These are phyloP conservation scores for Bombus pascuorum DNA, from an alignment of 1,140 invertebrate species.

Conservation along the genomic window DNA sequence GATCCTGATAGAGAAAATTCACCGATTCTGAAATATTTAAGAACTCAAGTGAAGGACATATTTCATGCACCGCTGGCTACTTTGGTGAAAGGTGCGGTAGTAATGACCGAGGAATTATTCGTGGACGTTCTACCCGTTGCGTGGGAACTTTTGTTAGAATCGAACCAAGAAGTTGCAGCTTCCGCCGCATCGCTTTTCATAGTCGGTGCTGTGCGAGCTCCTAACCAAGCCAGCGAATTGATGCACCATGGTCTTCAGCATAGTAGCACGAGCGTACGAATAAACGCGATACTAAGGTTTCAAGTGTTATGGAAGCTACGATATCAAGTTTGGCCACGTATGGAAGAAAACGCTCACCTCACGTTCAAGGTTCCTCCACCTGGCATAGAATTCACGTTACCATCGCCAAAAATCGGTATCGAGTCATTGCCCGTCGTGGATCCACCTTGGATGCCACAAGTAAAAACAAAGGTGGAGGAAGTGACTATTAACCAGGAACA, in stretches of 20 bases:
- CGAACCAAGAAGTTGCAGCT: slow-evolving; percentile 89
- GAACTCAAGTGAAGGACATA: slow-evolving; percentile 91
- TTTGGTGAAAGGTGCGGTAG: slow-evolving; percentile 95
- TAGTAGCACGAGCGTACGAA: slow-evolving; percentile 89
- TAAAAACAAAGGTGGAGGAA: slow-evolving; percentile 99
- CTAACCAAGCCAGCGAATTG: slow-evolving; percentile 92
- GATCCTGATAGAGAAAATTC: slow-evolving; percentile 85
- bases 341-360: slow-evolving; percentile 98
- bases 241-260: slow-evolving; percentile 94
- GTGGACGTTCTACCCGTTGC: slow-evolving; percentile 93
- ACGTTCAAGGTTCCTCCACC: slow-evolving; percentile 99
- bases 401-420: slow-evolving; percentile 98
- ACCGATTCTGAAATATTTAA: slow-evolving; percentile 93
- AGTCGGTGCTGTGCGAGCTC: slow-evolving; percentile 94
- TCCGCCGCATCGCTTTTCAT: slow-evolving; percentile 95
- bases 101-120: slow-evolving; percentile 94
- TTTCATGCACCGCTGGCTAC: slow-evolving; percentile 95
- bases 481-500: slow-evolving; percentile 99
- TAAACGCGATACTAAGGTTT: slow-evolving; percentile 93
- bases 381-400: slow-evolving; percentile 98
- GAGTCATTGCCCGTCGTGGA: slow-evolving; percentile 97
- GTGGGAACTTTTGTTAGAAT: slow-evolving; percentile 96
- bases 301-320: slow-evolving; percentile 97
- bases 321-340: slow-evolving; percentile 99
- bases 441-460: slow-evolving; percentile 99